Conservation (phyloP, 2,113 vertebrate species). For the Misgurnus mizolepis region DNA sequence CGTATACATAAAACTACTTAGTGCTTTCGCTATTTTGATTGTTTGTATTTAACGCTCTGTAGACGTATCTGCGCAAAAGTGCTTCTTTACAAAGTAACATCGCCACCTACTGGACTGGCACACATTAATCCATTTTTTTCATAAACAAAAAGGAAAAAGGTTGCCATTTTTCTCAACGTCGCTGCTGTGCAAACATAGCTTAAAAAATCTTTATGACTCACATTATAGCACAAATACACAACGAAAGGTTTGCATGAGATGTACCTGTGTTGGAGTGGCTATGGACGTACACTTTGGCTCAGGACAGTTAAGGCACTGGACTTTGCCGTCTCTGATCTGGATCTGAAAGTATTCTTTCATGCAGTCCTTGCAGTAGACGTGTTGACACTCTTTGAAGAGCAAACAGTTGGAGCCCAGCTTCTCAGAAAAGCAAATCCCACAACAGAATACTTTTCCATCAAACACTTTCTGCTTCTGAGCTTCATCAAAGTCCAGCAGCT, state of each 20-base stretch:
- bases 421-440: slow-evolving; percentile 90
- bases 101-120: no score
- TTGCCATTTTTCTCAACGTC: no score
- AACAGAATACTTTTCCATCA: slow-evolving; percentile 84
- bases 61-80: no score
- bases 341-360: slow-evolving; percentile 94
- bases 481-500: slow-evolving; percentile 92
- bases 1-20: no score
- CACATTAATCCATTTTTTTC: no score
- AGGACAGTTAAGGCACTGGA: slow-evolving; percentile 93
- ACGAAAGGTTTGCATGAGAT: not conserved
- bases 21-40: no score
- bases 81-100: no score
- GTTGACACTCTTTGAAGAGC: slow-evolving; percentile 87
- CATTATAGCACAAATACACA: not conserved
- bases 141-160: not conserved
- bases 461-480: slow-evolving; percentile 87
- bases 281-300: slow-evolving; percentile 88
- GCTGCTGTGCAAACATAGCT: no score
- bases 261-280: slow-evolving; percentile 92
- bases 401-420: slow-evolving; percentile 88
- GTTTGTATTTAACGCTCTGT: no score
- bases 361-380: slow-evolving; percentile 92
- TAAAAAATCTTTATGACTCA: not conserved
- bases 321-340: slow-evolving; percentile 94